Conservation (phyloP, 2,888 invertebrate species). For the Chalcosyrphus nemorum region DNA sequence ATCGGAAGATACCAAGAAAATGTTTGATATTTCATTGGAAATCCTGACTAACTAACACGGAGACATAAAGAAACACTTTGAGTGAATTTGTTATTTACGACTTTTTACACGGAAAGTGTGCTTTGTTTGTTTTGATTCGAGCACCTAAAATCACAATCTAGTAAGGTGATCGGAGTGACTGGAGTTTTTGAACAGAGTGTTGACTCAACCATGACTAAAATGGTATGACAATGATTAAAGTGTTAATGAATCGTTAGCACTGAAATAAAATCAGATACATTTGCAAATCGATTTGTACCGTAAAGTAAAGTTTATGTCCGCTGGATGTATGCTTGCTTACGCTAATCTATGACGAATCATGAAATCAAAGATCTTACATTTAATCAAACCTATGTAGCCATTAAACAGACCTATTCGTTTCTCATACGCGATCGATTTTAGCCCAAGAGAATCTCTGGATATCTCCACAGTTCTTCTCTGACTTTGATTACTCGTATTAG, state of each 20-base stretch:
- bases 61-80: neutral
- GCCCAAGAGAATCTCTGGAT: neutral
- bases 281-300: neutral
- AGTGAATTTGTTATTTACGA: neutral
- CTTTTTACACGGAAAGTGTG: neutral
- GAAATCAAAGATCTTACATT: no score
- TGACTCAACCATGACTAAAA: constrained; percentile 20
- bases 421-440: no score
- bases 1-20: neutral
- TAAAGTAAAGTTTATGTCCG: no score
- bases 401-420: no score
- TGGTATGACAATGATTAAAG: constrained; percentile 30
- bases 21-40: constrained; percentile 23
- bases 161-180: constrained; percentile 10
- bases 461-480: no score
- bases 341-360: no score
- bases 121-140: neutral
- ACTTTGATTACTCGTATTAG: no score
- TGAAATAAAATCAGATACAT: constrained; percentile 6
- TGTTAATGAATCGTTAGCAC: constrained; percentile 33
- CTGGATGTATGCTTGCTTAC: no score
- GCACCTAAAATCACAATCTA: neutral
- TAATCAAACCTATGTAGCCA: no score
- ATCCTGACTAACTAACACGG: neutral
- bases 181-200: constrained; percentile 8